These are phyloP conservation scores for Trisateles emortualis DNA, from an alignment of 2,888 invertebrate genomes.

Conservation along the genomic window DNA sequence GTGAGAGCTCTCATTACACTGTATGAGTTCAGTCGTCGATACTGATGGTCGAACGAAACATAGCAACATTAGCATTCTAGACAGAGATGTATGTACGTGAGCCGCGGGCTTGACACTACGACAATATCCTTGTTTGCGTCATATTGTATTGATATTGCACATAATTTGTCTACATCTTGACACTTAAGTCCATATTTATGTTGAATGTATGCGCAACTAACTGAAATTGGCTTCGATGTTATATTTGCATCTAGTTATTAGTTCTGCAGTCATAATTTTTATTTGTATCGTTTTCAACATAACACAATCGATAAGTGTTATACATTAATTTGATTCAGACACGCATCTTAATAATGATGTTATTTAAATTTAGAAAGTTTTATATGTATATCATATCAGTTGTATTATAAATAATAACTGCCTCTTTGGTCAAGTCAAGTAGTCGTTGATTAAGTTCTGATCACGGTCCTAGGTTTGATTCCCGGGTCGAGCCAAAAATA, in stretches of 20 bases:
- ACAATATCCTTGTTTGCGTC: conserved; percentile 68
- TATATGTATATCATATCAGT: too few relatives aligned
- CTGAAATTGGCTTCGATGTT: conserved; percentile 5
- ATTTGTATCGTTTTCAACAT: not conserved
- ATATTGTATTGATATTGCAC: conserved; percentile 61
- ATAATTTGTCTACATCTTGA: conserved; percentile 51
- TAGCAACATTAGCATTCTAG: conserved; percentile 80
- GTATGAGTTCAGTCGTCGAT: conserved; percentile 65
- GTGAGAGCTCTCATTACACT: conserved; percentile 60
- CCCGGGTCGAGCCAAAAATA: too few relatives aligned
- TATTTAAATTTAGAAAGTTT: too few relatives aligned
- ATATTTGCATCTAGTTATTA: not conserved
- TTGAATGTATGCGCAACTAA: conserved; percentile 29
- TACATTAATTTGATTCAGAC: too few relatives aligned
- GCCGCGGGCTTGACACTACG: conserved; percentile 68
- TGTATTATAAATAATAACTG: too few relatives aligned
- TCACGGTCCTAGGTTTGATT: too few relatives aligned
- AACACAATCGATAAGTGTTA: too few relatives aligned
- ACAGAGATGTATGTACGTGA: conserved; percentile 75
- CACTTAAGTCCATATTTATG: conserved; percentile 39
- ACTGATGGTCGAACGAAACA: conserved; percentile 69
- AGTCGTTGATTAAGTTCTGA: too few relatives aligned
- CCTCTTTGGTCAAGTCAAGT: too few relatives aligned
- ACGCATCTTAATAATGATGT: too few relatives aligned
- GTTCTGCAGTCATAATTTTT: not conserved